Base-by-base conservation (phyloP, 2,113 vertebrate species). In the Morone saxatilis region DNA sequence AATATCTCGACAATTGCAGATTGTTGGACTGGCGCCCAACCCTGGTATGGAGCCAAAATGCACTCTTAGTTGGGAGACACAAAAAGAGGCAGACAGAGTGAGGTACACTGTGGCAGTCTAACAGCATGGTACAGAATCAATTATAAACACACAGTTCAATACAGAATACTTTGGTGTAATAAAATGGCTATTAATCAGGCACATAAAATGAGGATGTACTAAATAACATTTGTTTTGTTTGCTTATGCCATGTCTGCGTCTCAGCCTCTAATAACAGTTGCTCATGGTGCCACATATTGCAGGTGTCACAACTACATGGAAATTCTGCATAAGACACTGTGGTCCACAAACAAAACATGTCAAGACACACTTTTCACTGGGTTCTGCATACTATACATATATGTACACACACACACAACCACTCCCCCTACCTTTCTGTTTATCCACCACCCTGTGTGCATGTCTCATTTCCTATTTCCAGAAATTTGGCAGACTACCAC, bases 321-420 rank as follows among this genome's bases (percentile, higher is more conserved):
- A 72, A 80, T 57, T 54, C 47, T 66, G 20, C 60, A 56, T 17
- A 51, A 38, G 76, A 57, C 9, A 19, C 16, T n/a, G 7, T 40
- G 14, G 11, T 70, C 40, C 14, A 22, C 4, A 5, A 20, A 40
- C 36, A 72, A 71, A 76, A 60, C 31, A 62, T 40, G 40, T 69
- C 19, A 51, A 63, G 61, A 54, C 13, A 25, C 7, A 48, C 10
- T 50, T 25, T 25, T 61, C 19, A 54, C 50, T 50, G 54, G 31
- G 54, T 47, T 71, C 12, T 47, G 13, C 36, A 70, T 36, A 70
- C 11, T 3, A 25, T 25, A 25, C 1, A 25, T 25, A 25, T 25
- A 25, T 25, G 25, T 25, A 25, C 47, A 77, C 36, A 16, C 60
- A 80, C 53, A 67, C 62, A 78, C 31, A 61, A 50, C 3, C 40